Evolutionary conservation across 2,888 invertebrate species (phyloP), one percentile per base, ranked within the genome.

Genomic region (Ferrisia virgata): DNA sequence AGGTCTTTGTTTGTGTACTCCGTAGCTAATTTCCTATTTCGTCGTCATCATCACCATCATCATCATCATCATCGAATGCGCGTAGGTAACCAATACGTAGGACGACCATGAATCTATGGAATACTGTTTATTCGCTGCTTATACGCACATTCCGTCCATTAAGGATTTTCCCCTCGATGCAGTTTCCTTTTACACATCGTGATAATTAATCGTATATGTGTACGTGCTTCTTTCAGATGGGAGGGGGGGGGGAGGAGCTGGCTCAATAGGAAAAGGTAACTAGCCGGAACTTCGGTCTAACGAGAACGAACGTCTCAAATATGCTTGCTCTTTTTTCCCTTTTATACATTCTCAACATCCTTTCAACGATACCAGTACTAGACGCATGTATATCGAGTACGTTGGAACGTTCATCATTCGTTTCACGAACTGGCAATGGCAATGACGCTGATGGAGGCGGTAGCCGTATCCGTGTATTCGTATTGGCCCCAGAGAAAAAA

Each of bases 251-350:
- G n/a, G n/a, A n/a, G n/a, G n/a, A n/a, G 39, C 39, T 39, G 5
- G 39, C 39, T 64, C 11, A 3, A 13, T 64, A 25, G 25, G 28
- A 64, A 28, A 64, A 64, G 25, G 58, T 28, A 53, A 47, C 58
- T 28, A 64, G 58, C 58, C 58, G 58, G 58, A 64, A 64, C 28
- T 64, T 64, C 58, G 58, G 58, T 64, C 58, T 64, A 64, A 64
- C 28, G 28, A 47, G 18, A 64, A 64, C 58, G 18, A 64, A 64
- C 58, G 58, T 64, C 58, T 64, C 58, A 64, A 64, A 64, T 64
- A 64, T 28, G 58, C 58, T n/a, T 47, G n/a, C 5, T n/a, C 47
- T 47, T 47, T 47, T 47, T 47, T 0, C n/a, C 18, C 3, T 9
- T 18, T 0, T 4, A 0, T 11, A 11, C 58, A 28, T 64, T 64